Evolutionary conservation across 2,797 vertebrate genomes (phyloP).

Genomic region (Hypotaenidia philippensis): DNA sequence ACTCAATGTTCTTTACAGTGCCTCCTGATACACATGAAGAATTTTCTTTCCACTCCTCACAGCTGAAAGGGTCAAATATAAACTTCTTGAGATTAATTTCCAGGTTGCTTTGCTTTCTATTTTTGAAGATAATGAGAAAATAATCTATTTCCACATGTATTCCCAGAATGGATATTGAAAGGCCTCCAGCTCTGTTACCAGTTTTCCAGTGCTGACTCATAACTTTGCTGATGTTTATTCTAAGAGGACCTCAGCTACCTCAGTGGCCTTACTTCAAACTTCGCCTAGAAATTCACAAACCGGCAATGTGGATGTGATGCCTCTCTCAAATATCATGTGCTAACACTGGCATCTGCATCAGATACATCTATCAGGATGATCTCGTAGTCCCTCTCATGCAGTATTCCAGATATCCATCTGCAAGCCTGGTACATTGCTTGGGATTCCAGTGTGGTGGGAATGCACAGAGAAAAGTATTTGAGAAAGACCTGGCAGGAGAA

Average conservation of each 20-base stretch:
- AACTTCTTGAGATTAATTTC: not conserved
- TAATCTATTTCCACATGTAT: not conserved
- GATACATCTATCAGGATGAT: not conserved
- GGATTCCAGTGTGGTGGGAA: accelerated
- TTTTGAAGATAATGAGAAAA: not conserved
- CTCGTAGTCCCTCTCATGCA: accelerated
- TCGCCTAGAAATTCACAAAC: not conserved
- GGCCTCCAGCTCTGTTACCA: not conserved
- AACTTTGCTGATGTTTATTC: not conserved
- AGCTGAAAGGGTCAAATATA: not conserved
- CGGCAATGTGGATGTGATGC: not conserved
- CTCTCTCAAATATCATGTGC: not conserved
- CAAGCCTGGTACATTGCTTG: not conserved
- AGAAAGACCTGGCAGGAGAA: not conserved
- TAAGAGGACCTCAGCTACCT: not conserved
- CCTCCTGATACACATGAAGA: not conserved
- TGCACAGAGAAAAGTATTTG: not conserved
- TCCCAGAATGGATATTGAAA: not conserved
- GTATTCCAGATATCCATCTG: not conserved
- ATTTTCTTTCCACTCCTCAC: not conserved
- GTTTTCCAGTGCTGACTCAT: not conserved
- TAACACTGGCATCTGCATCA: not conserved
- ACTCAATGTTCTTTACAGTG: not conserved
- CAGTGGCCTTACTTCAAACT: not conserved
- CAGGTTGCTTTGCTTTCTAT: not conserved